A percentile compares a stretch with the other conserved stretches of the same genome.
Evolutionary conservation across 2,888 invertebrate genomes (phyloP).

Genomic region (Protonemura montana): DNA sequence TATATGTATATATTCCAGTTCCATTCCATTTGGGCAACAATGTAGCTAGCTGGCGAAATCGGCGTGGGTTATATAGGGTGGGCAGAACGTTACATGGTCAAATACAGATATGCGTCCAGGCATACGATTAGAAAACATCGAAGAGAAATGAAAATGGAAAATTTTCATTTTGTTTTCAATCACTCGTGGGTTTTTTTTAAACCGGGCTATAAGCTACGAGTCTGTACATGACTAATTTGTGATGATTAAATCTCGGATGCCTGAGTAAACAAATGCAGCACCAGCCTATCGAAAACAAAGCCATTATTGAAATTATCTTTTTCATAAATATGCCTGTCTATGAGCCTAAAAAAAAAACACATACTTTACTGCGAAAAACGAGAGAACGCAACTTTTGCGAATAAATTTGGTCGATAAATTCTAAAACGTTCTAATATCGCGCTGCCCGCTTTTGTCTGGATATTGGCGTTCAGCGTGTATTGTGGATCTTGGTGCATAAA

Average conservation of each 20-base stretch:
- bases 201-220: not conserved
- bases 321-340: not conserved
- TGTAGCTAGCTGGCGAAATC: not conserved
- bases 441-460: not conserved
- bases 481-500: not conserved
- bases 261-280: constrained; percentile 19
- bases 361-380: not conserved
- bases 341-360: constrained; percentile 7
- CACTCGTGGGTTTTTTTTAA: constrained; percentile 4
- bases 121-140: constrained; percentile 30
- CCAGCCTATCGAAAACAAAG: constrained; percentile 14
- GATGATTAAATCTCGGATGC: constrained; percentile 19
- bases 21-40: constrained; percentile 41
- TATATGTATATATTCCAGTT: constrained; percentile 21
- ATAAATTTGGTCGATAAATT: not conserved
- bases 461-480: not conserved
- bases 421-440: not conserved
- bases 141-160: constrained; percentile 37
- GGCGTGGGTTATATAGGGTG: not conserved
- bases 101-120: constrained; percentile 21
- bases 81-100: not conserved
- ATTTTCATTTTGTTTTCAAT: constrained; percentile 36
- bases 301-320: constrained; percentile 5
- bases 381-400: not conserved
- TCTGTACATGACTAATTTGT: constrained; percentile 27